phyloP scores from a whole-genome alignment of 2,888 invertebrate species.

The Aphrophora alni region DNA sequence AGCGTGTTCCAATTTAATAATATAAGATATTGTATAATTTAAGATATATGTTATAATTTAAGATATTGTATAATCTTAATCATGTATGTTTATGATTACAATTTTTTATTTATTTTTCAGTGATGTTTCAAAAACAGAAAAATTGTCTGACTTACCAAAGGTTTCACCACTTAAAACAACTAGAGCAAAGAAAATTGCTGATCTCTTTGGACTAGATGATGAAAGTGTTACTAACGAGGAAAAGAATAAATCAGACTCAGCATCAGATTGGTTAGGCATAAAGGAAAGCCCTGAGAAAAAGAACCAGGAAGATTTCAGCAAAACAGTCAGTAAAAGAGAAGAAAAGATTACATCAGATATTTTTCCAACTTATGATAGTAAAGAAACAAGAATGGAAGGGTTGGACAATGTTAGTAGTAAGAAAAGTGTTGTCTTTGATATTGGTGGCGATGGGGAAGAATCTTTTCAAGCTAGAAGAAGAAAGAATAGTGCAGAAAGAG shows the following conservation, averaged over 20 bases:
- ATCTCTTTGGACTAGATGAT: conserved; percentile 30
- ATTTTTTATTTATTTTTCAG: no score
- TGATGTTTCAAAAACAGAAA: not conserved
- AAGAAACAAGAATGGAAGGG: not conserved
- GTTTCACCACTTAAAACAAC: not conserved
- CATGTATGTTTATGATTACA: no score
- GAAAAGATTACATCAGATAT: not conserved
- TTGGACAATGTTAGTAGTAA: not conserved
- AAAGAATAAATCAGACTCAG: conserved; percentile 16
- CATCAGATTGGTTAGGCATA: conserved; percentile 30
- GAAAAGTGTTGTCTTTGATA: not conserved
- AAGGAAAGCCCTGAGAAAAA: conserved; percentile 23
- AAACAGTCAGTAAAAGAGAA: not conserved
- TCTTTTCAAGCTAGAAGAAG: not conserved
- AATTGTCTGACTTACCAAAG: not conserved
- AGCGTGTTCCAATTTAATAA: no score
- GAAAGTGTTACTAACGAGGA: not conserved
- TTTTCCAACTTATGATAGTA: not conserved
- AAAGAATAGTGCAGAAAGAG: not conserved
- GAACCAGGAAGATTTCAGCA: not conserved
- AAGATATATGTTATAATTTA: no score
- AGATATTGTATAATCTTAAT: no score
- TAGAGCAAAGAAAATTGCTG: conserved; percentile 28
- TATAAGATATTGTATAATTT: no score
- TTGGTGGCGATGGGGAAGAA: not conserved